Percentiles rank a stretch among this genome's conserved stretches.
These are phyloP conservation scores for Grapholita molesta DNA, from an alignment of 1,140 invertebrate species.

Conservation along the genomic window DNA sequence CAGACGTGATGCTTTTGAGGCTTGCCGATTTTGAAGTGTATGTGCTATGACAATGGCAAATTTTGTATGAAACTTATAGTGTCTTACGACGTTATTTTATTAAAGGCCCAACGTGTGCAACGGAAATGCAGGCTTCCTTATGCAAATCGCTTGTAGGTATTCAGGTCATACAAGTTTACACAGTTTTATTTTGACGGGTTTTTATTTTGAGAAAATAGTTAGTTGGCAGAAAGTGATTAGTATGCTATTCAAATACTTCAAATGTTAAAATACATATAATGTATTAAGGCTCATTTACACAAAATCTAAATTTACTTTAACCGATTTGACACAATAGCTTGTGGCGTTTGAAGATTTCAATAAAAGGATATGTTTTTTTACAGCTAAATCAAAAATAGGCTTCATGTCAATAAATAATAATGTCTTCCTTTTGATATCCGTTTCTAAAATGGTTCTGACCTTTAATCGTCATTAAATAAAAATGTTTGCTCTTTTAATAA, in stretches of 20 bases:
- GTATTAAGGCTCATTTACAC: too few species aligned
- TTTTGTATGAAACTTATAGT: background rate
- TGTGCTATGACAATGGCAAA: background rate
- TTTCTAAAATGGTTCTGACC: background rate
- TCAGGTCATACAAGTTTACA: background rate
- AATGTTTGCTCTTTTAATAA: too few species aligned
- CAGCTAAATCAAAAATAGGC: background rate
- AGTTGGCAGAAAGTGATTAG: too few species aligned
- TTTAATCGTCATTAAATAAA: background rate
- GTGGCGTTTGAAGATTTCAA: too few species aligned
- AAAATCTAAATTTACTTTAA: too few species aligned
- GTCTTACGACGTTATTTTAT: background rate
- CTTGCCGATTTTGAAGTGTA: slow-evolving; percentile 35
- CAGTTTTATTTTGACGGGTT: background rate
- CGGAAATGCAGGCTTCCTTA: slow-evolving; percentile 10
- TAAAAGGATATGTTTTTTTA: too few species aligned
- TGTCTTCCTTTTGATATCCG: background rate
- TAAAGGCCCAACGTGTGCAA: background rate
- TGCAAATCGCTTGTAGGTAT: background rate
- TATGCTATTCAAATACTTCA: background rate
- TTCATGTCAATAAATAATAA: background rate
- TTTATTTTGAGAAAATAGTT: background rate
- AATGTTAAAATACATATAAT: too few species aligned
- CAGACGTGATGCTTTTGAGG: slow-evolving; percentile 45
- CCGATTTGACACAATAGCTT: too few species aligned